Percentiles rank a stretch among this genome's conserved stretches.
These are phyloP conservation scores for Gallinago paraguaiae DNA, from an alignment of 2,113 vertebrate genomes.

Conservation along the genomic window DNA sequence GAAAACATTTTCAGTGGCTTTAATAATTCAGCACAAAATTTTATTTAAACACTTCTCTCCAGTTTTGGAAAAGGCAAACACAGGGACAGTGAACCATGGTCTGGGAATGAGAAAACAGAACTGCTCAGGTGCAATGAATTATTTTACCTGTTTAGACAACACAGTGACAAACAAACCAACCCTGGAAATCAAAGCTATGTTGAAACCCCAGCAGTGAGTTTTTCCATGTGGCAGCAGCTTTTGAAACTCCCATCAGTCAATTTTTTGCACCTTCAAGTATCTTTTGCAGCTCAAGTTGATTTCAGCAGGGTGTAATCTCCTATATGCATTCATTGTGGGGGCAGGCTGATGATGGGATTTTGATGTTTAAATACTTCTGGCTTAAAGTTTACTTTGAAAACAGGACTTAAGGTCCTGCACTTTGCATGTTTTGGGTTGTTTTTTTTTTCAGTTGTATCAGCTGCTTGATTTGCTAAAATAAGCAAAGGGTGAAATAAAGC, in stretches of 20 bases:
- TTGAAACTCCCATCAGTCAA: not conserved
- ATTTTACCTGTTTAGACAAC: not conserved
- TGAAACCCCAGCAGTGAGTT: not conserved
- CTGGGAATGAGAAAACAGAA: constrained; percentile 2
- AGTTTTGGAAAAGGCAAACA: constrained; percentile 36
- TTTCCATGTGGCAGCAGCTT: not conserved
- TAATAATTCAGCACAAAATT: constrained; percentile 50
- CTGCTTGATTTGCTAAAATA: not conserved
- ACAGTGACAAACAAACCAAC: not conserved
- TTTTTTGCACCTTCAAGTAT: not conserved
- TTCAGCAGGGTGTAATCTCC: not conserved
- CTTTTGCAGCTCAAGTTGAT: not conserved
- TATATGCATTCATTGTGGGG: not conserved
- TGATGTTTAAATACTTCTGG: not conserved
- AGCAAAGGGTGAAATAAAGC: not conserved
- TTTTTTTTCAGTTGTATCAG: not conserved
- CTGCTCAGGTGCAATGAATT: not conserved
- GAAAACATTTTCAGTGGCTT: constrained; percentile 42
- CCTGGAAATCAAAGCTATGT: not conserved
- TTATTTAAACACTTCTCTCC: constrained; percentile 31
- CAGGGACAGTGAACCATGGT: not conserved
- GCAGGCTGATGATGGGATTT: not conserved
- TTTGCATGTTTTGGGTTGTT: not conserved
- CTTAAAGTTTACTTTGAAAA: not conserved
- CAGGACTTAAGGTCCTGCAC: not conserved